These are phyloP conservation scores for Petroica traversi DNA, from an alignment of 2,113 vertebrate species.

Conservation along the genomic window DNA sequence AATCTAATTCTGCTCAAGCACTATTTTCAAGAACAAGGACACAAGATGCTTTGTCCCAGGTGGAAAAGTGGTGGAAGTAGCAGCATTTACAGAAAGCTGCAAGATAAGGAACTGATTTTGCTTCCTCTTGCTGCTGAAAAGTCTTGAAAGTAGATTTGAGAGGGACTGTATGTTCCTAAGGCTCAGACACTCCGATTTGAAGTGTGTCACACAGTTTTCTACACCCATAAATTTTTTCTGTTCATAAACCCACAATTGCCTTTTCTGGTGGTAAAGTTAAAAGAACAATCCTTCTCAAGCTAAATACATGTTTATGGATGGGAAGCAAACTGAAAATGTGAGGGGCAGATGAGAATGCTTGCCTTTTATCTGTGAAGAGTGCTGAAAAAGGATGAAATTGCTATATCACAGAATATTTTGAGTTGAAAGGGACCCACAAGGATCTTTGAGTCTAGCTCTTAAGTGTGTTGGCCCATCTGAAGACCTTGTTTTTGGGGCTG, in stretches of 20 bases:
- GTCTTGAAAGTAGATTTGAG: neutral
- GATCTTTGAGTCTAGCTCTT: neutral
- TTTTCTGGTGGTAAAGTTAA: neutral
- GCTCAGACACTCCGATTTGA: neutral
- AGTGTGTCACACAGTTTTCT: neutral
- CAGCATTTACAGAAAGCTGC: neutral
- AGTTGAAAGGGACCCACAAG: neutral
- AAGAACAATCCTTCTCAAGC: neutral
- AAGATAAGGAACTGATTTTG: neutral
- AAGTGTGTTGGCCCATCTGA: neutral
- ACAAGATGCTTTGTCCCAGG: neutral
- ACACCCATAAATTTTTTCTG: neutral
- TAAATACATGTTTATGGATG: neutral
- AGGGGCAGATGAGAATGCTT: neutral
- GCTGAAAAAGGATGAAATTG: neutral
- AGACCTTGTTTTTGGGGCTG: neutral
- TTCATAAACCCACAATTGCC: neutral
- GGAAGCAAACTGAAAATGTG: neutral
- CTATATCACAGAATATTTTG: neutral
- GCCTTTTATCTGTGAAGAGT: neutral
- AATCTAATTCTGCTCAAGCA: neutral
- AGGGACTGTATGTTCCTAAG: neutral
- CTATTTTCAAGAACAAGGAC: neutral
- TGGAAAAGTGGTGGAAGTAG: neutral
- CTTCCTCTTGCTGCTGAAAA: neutral